A percentile compares a stretch with the other conserved stretches of the same genome.
Conservation (phyloP, 2,797 vertebrate species). For the Spinus pinus region DNA sequence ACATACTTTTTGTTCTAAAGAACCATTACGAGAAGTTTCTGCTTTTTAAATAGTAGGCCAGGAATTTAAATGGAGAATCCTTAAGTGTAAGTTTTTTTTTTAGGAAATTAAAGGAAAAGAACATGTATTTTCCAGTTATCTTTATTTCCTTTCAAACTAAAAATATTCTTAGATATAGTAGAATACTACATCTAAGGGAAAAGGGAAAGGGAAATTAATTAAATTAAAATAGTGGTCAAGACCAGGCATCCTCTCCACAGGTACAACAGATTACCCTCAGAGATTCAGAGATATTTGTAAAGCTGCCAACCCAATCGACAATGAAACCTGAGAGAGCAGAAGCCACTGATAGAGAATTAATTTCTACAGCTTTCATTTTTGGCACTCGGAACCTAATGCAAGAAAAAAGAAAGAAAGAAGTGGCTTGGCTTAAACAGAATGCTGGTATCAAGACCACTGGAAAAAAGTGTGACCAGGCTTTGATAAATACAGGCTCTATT, state of each 20-base stretch:
- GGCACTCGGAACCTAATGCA: neutral
- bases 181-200: neutral
- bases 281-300: neutral
- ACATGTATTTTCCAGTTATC: neutral
- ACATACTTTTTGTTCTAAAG: neutral
- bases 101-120: neutral
- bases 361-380: constrained; percentile 1
- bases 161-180: neutral
- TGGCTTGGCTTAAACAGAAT: neutral
- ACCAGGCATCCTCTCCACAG: neutral
- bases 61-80: neutral
- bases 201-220: constrained; percentile 12
- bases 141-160: neutral
- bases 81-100: neutral
- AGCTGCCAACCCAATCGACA: neutral
- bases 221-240: neutral
- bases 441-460: neutral
- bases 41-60: neutral
- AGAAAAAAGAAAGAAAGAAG: neutral
- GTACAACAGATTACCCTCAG: constrained; percentile 9
- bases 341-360: neutral
- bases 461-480: neutral
- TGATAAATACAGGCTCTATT: neutral
- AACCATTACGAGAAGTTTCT: neutral
- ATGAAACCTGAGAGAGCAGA: neutral